phyloP scores from a whole-genome alignment of 2,113 vertebrate species.

The Colaptes auratus region DNA sequence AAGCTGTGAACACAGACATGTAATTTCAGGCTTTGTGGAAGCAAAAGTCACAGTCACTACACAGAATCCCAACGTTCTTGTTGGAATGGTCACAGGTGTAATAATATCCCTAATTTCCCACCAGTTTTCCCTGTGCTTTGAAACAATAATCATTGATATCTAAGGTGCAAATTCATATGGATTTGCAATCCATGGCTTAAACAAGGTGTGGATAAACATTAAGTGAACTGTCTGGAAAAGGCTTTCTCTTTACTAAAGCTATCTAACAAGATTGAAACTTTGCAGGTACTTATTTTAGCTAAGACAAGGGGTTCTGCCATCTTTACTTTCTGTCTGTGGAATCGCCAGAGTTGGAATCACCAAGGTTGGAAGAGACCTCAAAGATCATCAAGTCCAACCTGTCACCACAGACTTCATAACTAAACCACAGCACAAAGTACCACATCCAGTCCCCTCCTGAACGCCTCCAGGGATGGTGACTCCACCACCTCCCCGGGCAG shows the following conservation, averaged over 20 bases:
- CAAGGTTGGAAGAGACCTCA: no score
- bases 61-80: not conserved
- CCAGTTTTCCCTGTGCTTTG: not conserved
- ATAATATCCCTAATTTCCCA: not conserved
- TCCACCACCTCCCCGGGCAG: no score
- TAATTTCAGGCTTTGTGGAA: not conserved
- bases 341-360: no score
- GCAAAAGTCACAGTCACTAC: not conserved
- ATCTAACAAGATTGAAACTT: not conserved
- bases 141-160: not conserved
- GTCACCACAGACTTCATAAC: no score
- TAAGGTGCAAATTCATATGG: not conserved
- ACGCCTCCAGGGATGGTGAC: no score
- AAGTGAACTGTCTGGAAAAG: not conserved
- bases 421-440: no score
- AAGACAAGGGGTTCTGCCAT: not conserved
- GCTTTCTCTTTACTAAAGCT: not conserved
- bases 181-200: not conserved
- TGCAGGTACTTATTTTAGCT: not conserved
- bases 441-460: no score
- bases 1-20: not conserved
- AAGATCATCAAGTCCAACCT: no score
- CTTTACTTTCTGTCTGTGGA: not conserved
- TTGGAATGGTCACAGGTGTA: not conserved
- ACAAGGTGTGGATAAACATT: not conserved